These are phyloP conservation scores for Channallabes apus DNA, from an alignment of 2,797 vertebrate species.

Conservation along the genomic window DNA sequence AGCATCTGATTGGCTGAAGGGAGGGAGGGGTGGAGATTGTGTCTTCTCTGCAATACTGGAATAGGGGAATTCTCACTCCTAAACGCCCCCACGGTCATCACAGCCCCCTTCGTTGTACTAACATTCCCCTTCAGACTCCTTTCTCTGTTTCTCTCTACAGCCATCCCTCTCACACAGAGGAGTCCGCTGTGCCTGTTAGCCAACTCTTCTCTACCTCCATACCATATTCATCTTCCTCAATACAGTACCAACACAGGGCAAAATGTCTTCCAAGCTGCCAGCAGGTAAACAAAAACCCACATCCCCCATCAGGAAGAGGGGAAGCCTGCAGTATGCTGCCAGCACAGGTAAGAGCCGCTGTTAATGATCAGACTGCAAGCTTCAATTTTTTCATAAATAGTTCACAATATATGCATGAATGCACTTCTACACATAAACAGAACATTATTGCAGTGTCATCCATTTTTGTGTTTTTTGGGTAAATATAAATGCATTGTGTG, in stretches of 20 bases:
- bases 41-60: constrained; percentile 64
- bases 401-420: background rate
- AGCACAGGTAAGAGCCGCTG: constrained; percentile 80
- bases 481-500: background rate
- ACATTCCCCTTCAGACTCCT: constrained; percentile 53
- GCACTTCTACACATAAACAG: background rate
- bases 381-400: background rate
- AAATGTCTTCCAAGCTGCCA: constrained; percentile 76
- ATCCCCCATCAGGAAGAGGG: constrained; percentile 85
- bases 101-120: constrained; percentile 62
- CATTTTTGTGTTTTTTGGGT: background rate
- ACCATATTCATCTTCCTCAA: constrained; percentile 23
- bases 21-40: constrained; percentile 66
- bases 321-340: constrained; percentile 82
- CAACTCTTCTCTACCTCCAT: constrained; percentile 18
- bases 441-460: background rate
- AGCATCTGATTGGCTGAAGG: constrained; percentile 57
- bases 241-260: constrained; percentile 50
- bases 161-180: constrained; percentile 18
- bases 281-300: constrained; percentile 70
- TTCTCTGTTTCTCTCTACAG: constrained; percentile 37
- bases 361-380: background rate
- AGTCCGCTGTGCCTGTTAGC: constrained; percentile 34
- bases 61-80: constrained; percentile 43
- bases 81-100: constrained; percentile 52